These are phyloP conservation scores for Amazona finschi DNA, from an alignment of 2,797 vertebrate genomes.

Conservation along the genomic window DNA sequence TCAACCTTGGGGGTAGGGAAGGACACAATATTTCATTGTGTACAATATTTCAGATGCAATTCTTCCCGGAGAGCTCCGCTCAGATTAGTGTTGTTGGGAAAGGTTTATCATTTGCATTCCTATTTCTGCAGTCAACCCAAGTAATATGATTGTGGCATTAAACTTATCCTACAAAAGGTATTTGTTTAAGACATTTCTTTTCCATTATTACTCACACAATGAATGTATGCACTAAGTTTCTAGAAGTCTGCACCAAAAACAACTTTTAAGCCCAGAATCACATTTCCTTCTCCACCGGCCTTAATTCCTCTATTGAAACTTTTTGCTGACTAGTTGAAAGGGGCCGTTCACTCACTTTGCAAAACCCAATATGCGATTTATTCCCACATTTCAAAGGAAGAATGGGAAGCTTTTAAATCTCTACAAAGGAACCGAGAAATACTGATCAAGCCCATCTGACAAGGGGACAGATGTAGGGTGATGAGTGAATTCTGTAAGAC, in stretches of 20 bases:
- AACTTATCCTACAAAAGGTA: slow-evolving; percentile 64
- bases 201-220: slow-evolving; percentile 57
- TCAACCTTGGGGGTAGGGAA: slow-evolving; percentile 14
- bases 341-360: slow-evolving; percentile 56
- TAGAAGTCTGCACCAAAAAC: slow-evolving; percentile 62
- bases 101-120: slow-evolving; percentile 53
- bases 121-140: slow-evolving; percentile 47
- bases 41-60: slow-evolving; percentile 39
- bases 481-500: slow-evolving; percentile 40
- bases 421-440: slow-evolving; percentile 57
- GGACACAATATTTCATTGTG: slow-evolving; percentile 62
- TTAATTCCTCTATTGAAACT: slow-evolving; percentile 63
- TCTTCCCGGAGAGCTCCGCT: slow-evolving; percentile 35
- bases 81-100: slow-evolving; percentile 58
- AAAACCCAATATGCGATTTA: slow-evolving; percentile 63
- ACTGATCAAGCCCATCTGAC: slow-evolving; percentile 53
- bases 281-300: slow-evolving; percentile 43
- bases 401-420: slow-evolving; percentile 64
- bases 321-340: slow-evolving; percentile 64
- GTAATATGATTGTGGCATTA: slow-evolving; percentile 55
- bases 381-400: slow-evolving; percentile 68
- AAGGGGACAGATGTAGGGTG: slow-evolving; percentile 42
- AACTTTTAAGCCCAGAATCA: slow-evolving; percentile 65
- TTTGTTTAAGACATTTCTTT: slow-evolving; percentile 58
- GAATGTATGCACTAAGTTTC: slow-evolving; percentile 46